These are phyloP conservation scores for Pteropus alecto DNA, from an alignment of 2,113 vertebrate species.

Conservation along the genomic window DNA sequence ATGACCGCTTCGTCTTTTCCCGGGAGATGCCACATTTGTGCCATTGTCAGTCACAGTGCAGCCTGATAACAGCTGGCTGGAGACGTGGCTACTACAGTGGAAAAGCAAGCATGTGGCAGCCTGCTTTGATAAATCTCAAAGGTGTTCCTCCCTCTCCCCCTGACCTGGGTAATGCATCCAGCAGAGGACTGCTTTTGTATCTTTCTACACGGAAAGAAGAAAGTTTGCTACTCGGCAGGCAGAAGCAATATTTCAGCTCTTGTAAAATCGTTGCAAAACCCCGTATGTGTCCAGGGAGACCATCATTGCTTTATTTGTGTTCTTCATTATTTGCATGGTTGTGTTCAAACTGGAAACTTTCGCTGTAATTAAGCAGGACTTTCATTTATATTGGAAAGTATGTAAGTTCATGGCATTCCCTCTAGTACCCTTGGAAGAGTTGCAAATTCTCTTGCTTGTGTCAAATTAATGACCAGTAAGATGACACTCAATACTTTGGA, in stretches of 20 bases:
- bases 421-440: not conserved
- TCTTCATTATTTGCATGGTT: slow-evolving; percentile 57
- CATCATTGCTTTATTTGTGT: slow-evolving; percentile 58
- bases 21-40: slow-evolving; percentile 68
- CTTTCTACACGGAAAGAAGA: slow-evolving; percentile 58
- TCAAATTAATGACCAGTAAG: slow-evolving; percentile 49
- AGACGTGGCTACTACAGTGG: slow-evolving; percentile 69
- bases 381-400: slow-evolving; percentile 68
- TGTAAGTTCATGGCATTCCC: slow-evolving; percentile 36
- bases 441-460: not conserved
- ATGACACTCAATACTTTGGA: not conserved
- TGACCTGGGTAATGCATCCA: not conserved
- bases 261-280: not conserved
- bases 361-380: slow-evolving; percentile 49
- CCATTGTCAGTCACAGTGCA: slow-evolving; percentile 71
- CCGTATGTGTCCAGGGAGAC: not conserved
- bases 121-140: slow-evolving; percentile 68
- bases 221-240: slow-evolving; percentile 44
- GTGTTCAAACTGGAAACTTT: not conserved
- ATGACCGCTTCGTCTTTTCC: slow-evolving; percentile 74
- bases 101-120: slow-evolving; percentile 66
- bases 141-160: not conserved
- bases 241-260: slow-evolving; percentile 71
- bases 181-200: slow-evolving; percentile 54
- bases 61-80: slow-evolving; percentile 77